Evolutionary conservation across 2,888 invertebrate species (phyloP), one percentile per base, ranked within the genome.

Genomic region (Margaritifera margaritifera): DNA sequence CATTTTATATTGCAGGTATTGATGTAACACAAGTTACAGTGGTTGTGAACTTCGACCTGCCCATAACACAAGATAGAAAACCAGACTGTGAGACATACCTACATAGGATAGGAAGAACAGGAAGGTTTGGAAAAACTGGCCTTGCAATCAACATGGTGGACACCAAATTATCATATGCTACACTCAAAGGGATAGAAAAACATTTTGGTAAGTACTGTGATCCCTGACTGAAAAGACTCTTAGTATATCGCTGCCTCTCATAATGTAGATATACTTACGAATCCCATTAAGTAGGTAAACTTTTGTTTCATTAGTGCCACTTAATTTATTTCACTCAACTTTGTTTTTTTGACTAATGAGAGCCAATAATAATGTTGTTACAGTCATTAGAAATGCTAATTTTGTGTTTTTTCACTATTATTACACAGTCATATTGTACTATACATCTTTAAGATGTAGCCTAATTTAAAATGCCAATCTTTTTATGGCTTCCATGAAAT

Each of bases 21-120:
- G 99, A 99, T 90, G 95, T 99, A 1, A 97, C 98, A 87, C 85
- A 86, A 74, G 99, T n/a, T n/a, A n/a, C n/a, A n/a, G n/a, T n/a
- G n/a, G n/a, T 99, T 22, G 96, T 99, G 0, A 99, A 99, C 91
- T 99, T 97, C 91, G 99, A 99, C 91, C 92, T 98, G 87, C 99
- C 99, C 6, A 78, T 89, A 6, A 88, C 87, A 58, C 69, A 71
- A 4, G 95, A 96, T 87, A 89, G 93, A 76, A 92, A 93, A 85
- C 95, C 97, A 0, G 98, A 98, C 89, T 97, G 95, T 90, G 98
- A 99, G 90, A 99, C 99, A 1, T 99, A 99, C 90, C 92, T 99
- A 72, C 99, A 99, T 89, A 93, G 99, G 87, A 99, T 99, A 88
- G 98, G 98, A 0, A 93, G 98, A 76, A 98, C 98, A 0, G 98